These are phyloP conservation scores for Apodemus speciosus DNA, from an alignment of 2,113 vertebrate genomes.

Conservation along the genomic window DNA sequence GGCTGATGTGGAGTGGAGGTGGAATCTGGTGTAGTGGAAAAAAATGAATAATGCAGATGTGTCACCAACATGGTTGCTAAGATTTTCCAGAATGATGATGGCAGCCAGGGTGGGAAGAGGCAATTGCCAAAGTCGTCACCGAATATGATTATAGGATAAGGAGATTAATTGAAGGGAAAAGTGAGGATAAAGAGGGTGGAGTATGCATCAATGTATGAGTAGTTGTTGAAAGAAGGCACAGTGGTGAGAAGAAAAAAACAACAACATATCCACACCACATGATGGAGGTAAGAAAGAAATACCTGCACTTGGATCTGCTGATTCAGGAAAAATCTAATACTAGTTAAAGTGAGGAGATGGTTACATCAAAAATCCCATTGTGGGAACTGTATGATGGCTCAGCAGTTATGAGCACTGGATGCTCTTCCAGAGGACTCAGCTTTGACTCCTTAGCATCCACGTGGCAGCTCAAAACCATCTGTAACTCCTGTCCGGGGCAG, in stretches of 20 bases:
- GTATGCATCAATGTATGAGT: neutral
- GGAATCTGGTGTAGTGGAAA: neutral
- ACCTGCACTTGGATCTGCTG: neutral
- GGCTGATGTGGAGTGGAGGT: neutral
- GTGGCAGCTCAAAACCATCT: neutral
- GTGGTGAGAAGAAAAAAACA: neutral
- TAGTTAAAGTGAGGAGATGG: neutral
- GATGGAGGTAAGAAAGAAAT: neutral
- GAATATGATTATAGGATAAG: conserved; percentile 10
- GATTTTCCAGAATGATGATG: conserved; percentile 30
- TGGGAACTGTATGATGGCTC: neutral
- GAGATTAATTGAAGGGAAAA: neutral
- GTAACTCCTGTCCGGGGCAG: neutral
- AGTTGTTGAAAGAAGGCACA: neutral
- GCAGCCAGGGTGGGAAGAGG: conserved; percentile 13
- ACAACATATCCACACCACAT: neutral
- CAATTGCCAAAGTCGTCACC: neutral
- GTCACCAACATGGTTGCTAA: neutral
- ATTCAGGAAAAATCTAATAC: neutral
- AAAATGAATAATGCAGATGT: conserved; percentile 9
- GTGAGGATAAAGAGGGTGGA: conserved; percentile 29
- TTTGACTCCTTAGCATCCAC: neutral
- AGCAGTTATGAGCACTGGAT: neutral
- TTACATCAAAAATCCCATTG: neutral
- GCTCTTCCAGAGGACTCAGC: neutral